Base-by-base conservation (phyloP, 2,797 vertebrate genomes). In the Menidia menidia region DNA sequence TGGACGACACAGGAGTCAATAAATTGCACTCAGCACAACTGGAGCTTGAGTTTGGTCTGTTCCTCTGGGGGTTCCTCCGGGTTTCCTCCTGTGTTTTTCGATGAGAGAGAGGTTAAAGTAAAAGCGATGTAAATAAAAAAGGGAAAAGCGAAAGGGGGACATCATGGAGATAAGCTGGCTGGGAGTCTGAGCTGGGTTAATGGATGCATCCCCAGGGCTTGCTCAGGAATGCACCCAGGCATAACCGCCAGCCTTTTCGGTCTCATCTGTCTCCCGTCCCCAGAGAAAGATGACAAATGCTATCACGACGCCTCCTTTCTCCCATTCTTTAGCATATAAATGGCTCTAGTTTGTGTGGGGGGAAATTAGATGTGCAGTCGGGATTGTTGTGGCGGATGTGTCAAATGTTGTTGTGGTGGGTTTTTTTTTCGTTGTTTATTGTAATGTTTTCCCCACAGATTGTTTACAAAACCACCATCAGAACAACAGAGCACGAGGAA, bases 251-350 rank as follows among this genome's bases (percentile, higher is more conserved):
- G 77, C 63, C 61, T 59, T 59, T 65, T 62, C 59, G 35, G 66
- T 86, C 81, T 88, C 88, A 73, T 91, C 86, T 78, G 78, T 85
- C 85, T 81, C 68, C 55, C 32, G 65, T 88, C 87, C 75, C 84
- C 8, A 19, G 88, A 85, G 88, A 77, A 71, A 67, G 62, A 80
- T 84, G 81, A 85, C 76, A 81, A 84, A 84, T 69, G 19, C 52
- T 57, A 53, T 77, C 65, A 70, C 64, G 32, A 71, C 59, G 69
- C 67, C 59, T 53, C 18, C 48, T 58, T 58, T 65, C 50, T 54
- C 19, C 57, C 10, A 30, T 19, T 58, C 16, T 58, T 10, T 61
- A 53, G 6, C 8, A 57, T 50, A 62, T 63, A 47, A 68, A 4
- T 77, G 57, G 6, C n/a, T 68, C 16, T 42, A 54, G 57, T 68